Evolutionary conservation across 1,140 invertebrate genomes (phyloP), one percentile per base, ranked within the genome.

Genomic region (Matsumurasca onukii): DNA sequence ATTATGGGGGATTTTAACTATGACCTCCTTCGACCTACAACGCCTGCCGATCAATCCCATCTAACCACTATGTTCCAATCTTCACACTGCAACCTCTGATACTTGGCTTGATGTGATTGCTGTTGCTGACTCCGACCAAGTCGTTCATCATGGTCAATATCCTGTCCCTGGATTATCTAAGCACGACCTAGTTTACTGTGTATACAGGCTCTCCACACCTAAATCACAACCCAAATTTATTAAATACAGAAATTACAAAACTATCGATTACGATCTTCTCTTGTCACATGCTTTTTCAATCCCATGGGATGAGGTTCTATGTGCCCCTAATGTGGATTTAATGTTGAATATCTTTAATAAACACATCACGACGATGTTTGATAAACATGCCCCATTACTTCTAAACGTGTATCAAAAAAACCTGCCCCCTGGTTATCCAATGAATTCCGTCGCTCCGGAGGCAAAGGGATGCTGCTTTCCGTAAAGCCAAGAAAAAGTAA

Each of bases 161-260:
- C 63, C 63, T 5, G 63, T 48, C 30, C 63, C 63, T 12, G 63
- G 31, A 52, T n/a, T 66, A 9, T 66, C 63, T 31, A 48, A 13
- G 24, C 63, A 66, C 24, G 63, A 66, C 63, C 24, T 66, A 27
- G 34, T 66, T 13, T 66, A 55, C 45, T 66, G 63, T 48, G 29
- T 45, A 15, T 15, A 25, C 15, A 34, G 24, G 31, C 20, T 66
- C 5, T 39, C 3, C 15, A 29, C 25, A 13, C 39, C 39, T n/a
- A 45, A 45, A 45, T n/a, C 39, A 9, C n/a, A 9, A 12, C 9
- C 9, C 9, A 45, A 45, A n/a, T 45, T 45, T 45, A 45, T 45
- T 45, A 45, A 45, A 45, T 45, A 45, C n/a, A 45, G 39, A 45
- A n/a, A 45, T n/a, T 45, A 12, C 39, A 45, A 45, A n/a, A 45